Conservation (phyloP, 1,140 invertebrate genomes). For the Polyergus mexicanus region DNA sequence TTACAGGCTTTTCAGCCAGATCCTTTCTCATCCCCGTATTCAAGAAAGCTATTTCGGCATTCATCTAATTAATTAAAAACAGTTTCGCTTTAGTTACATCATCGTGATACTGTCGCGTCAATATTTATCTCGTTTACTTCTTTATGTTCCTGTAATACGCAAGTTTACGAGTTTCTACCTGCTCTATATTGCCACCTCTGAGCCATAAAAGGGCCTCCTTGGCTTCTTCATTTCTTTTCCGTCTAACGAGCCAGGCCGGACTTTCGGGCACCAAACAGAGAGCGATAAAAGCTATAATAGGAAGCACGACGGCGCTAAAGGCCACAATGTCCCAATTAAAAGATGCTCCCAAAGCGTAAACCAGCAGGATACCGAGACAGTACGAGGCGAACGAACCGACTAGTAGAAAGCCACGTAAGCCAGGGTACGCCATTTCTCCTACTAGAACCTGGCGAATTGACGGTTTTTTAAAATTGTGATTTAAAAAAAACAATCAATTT, state of each 20-base stretch:
- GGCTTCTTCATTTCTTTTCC: constrained; percentile 88
- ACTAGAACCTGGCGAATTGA: constrained; percentile 88
- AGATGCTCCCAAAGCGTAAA: constrained; percentile 89
- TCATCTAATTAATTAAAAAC: constrained; percentile 68
- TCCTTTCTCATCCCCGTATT: constrained; percentile 74
- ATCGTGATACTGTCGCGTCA: not conserved
- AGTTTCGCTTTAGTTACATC: not conserved
- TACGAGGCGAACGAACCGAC: constrained; percentile 90
- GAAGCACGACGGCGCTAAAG: constrained; percentile 88
- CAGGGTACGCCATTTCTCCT: constrained; percentile 91
- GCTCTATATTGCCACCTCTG: constrained; percentile 87
- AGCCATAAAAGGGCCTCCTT: constrained; percentile 89
- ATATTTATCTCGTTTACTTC: not conserved
- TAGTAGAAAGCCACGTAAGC: constrained; percentile 89
- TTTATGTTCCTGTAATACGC: not conserved
- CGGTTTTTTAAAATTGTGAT: not conserved
- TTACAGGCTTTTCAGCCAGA: constrained; percentile 57
- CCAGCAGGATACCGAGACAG: constrained; percentile 90
- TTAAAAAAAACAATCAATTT: not conserved
- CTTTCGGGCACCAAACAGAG: constrained; percentile 90
- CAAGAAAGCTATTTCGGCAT: constrained; percentile 75
- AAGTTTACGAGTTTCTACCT: constrained; percentile 77
- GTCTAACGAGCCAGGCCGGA: constrained; percentile 90
- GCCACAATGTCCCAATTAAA: constrained; percentile 90
- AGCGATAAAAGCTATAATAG: constrained; percentile 87